Base-by-base conservation (phyloP, 2,888 invertebrate genomes). In the Nymphalis c-album region DNA sequence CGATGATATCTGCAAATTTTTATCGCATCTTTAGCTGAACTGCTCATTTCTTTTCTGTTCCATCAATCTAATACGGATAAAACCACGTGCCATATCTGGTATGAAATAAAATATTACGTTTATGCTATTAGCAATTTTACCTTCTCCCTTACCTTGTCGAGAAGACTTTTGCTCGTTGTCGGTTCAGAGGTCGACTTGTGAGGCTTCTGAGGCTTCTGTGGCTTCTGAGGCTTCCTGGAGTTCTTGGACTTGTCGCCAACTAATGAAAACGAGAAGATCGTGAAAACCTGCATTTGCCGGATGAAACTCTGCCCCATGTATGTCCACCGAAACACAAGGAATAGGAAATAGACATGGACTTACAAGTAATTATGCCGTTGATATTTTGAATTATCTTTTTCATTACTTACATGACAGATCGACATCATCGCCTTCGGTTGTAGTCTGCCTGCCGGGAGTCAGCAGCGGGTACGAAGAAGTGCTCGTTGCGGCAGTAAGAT, bases 381-480 rank as follows among this genome's bases (percentile, higher is more conserved):
- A 10, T 40, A 40, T 13, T 4, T 10, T 8, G 8, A 10, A 13
- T 40, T 40, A 40, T 40, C 40, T 4, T 13, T 13, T 40, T 40
- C 13, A 13, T 58, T 31, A 82, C 85, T 80, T 72, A 87, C 86
- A 81, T 0, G 85, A 68, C 18, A 82, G 67, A 57, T 84, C 83
- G 0, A 85, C 82, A 71, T 85, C 85, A 55, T 82, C 82, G 63
- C 79, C 77, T 26, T 80, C 78, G 8, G 68, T 68, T 20, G 74
- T 77, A 7, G 65, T 57, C 4, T 31, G 57, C 6, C 73, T 7
- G 61, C 73, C 73, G 0, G 81, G 73, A 17, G 77, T 75, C 8
- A 90, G 78, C 71, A 90, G 77, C 1, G 87, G 88, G 72, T 88
- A 90, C 0, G 86, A 85, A 0, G 85, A 81, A 1, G 84, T 78